Percentiles rank a stretch among this genome's conserved stretches.
phyloP scores from a whole-genome alignment of 2,113 vertebrate species.

The Siphamia tubifer region DNA sequence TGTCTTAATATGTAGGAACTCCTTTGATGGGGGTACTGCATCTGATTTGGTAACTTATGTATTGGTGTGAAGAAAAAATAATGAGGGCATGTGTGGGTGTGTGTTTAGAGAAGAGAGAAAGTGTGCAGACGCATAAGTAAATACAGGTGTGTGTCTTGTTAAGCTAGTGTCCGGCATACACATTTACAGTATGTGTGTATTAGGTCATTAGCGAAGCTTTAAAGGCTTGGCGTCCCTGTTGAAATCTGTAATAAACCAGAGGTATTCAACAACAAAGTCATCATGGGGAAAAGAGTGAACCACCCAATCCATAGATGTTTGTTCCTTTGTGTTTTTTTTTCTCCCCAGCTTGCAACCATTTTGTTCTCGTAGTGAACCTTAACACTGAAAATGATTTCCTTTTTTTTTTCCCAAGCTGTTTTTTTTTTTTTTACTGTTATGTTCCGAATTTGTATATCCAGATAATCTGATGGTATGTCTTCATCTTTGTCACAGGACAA shows the following conservation, averaged over 20 bases:
- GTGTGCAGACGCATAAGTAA: constrained; percentile 14
- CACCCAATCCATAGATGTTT: constrained; percentile 37
- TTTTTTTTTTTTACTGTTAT: neutral
- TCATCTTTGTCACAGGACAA: no score
- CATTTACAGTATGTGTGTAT: constrained; percentile 30
- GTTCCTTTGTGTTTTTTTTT: constrained; percentile 8
- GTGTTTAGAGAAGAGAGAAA: constrained; percentile 7
- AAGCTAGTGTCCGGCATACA: constrained; percentile 34
- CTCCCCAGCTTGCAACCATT: neutral
- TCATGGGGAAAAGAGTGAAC: constrained; percentile 33
- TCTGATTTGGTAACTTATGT: constrained; percentile 26
- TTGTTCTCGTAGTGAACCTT: constrained; percentile 1
- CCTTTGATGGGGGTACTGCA: constrained; percentile 48
- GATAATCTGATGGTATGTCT: no score
- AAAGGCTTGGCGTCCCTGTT: constrained; percentile 48
- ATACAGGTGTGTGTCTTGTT: constrained; percentile 26
- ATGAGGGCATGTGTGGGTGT: constrained; percentile 43
- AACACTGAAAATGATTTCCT: constrained; percentile 19
- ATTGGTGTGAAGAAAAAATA: constrained; percentile 53
- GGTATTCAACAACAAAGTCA: constrained; percentile 55
- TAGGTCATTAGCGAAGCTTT: constrained; percentile 64
- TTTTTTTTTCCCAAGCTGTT: neutral
- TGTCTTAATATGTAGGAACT: constrained; percentile 11
- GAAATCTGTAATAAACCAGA: constrained; percentile 62
- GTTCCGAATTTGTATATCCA: no score